Percentiles rank a stretch among this genome's conserved stretches.
These are phyloP conservation scores for Drosophila formosana DNA, from an alignment of 2,888 invertebrate species.

Conservation along the genomic window DNA sequence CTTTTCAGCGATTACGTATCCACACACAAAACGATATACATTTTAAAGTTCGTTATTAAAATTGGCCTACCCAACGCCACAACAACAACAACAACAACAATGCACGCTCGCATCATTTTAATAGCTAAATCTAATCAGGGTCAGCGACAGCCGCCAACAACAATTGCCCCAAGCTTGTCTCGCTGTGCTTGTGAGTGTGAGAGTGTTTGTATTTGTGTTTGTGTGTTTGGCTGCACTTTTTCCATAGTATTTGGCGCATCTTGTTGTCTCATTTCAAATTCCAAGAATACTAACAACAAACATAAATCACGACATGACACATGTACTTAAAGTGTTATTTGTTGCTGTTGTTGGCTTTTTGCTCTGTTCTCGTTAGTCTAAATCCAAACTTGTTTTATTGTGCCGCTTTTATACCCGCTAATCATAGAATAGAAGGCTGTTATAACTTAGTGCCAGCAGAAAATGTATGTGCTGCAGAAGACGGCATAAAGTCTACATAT, in stretches of 20 bases:
- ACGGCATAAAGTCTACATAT: no score
- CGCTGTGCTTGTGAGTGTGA: not conserved
- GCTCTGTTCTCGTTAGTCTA: conserved; percentile 40
- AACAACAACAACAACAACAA: conserved; percentile 11
- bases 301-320: conserved; percentile 15
- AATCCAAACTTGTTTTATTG: conserved; percentile 54
- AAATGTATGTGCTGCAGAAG: no score
- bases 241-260: conserved; percentile 17
- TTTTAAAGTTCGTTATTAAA: conserved; percentile 66
- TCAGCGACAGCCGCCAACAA: conserved; percentile 19
- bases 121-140: conserved; percentile 52
- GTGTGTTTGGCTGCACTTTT: conserved; percentile 27
- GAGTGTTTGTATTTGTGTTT: not conserved
- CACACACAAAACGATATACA: conserved; percentile 45
- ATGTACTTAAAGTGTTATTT: conserved; percentile 9
- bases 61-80: conserved; percentile 49
- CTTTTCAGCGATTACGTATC: conserved; percentile 46
- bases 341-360: conserved; percentile 2
- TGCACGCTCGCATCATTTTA: conserved; percentile 9
- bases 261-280: conserved; percentile 29
- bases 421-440: not conserved
- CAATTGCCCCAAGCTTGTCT: conserved; percentile 3
- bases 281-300: conserved; percentile 26
- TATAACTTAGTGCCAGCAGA: no score
- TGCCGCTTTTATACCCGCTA: conserved; percentile 1